Evolutionary conservation across 2,888 invertebrate species (phyloP), one percentile per base, ranked within the genome.

Genomic region (Blera fallax): DNA sequence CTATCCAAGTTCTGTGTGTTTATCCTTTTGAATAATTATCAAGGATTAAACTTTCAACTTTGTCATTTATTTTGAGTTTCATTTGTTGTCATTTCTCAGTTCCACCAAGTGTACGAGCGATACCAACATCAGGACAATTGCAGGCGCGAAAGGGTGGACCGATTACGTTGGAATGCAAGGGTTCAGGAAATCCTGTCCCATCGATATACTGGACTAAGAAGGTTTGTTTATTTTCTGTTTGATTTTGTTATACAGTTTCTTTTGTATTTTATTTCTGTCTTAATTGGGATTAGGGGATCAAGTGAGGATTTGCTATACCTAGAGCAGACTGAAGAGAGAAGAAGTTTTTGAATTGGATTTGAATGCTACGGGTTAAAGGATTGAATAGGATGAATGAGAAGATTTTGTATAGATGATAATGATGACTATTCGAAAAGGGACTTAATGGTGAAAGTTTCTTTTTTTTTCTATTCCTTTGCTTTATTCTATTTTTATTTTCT

Each of bases 111-210:
- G 95, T 95, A 60, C 92, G 95, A 27, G 94, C 94, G n/a, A 93
- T 95, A 48, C 95, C 95, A 3, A 94, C 95, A 88, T 94, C 93
- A 27, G 93, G 94, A 3, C 94, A 95, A 89, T 93, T 95, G 58
- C 94, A 95, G 37, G 95, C 95, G 10, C 91, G 95, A 54, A 94
- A 95, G 76, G 95, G 95, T 0, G 95, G 95, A 10, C 94, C 95
- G 0, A 94, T 95, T 1, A 95, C 95, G 45, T 91, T 95, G 72
- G 95, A 95, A 90, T 95, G 95, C 89, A 93, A 95, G 81, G 95
- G 95, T 0, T 94, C 95, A 0, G 95, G 95, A 11, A 95, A 95
- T 91, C 95, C 95, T 0, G 95, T 95, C 32, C 95, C 95, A 0
- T 94, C 93, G 21, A 95, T 95, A 84, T 93, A 93, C n/a, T 95